Evolutionary conservation across 2,888 invertebrate genomes (phyloP).

Genomic region (Pandemis corylana): DNA sequence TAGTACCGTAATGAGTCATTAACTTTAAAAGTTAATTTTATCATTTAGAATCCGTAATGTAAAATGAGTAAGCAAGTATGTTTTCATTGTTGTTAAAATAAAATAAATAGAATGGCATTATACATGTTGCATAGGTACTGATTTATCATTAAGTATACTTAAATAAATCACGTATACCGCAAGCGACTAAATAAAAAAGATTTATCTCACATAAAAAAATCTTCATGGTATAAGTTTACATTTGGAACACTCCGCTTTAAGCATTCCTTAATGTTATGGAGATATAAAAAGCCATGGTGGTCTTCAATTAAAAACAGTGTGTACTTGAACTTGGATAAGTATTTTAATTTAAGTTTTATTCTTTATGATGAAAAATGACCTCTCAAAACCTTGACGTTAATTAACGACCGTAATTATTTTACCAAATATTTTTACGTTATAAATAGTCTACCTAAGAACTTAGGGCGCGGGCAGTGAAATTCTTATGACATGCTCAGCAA

Average conservation of each 20-base stretch:
- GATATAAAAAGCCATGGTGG: neutral
- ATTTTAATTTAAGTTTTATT: neutral
- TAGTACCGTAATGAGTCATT: too few relatives aligned
- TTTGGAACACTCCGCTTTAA: neutral
- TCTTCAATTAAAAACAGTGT: neutral
- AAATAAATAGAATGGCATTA: too few relatives aligned
- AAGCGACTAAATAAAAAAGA: neutral
- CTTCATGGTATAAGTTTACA: neutral
- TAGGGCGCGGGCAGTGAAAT: neutral
- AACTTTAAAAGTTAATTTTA: too few relatives aligned
- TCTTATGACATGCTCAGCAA: neutral
- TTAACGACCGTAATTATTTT: neutral
- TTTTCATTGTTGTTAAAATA: too few relatives aligned
- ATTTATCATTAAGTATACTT: too few relatives aligned
- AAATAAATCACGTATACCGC: too few relatives aligned
- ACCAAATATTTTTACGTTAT: neutral
- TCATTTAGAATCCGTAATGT: too few relatives aligned
- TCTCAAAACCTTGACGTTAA: constrained; percentile 2
- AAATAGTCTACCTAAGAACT: neutral
- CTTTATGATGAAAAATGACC: neutral
- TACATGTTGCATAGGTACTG: too few relatives aligned
- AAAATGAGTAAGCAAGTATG: too few relatives aligned
- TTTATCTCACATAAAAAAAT: neutral
- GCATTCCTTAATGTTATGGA: constrained; percentile 3
- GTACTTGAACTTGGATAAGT: neutral